phyloP scores from a whole-genome alignment of 1,140 invertebrate species.

The Leguminivora glycinivorella region DNA sequence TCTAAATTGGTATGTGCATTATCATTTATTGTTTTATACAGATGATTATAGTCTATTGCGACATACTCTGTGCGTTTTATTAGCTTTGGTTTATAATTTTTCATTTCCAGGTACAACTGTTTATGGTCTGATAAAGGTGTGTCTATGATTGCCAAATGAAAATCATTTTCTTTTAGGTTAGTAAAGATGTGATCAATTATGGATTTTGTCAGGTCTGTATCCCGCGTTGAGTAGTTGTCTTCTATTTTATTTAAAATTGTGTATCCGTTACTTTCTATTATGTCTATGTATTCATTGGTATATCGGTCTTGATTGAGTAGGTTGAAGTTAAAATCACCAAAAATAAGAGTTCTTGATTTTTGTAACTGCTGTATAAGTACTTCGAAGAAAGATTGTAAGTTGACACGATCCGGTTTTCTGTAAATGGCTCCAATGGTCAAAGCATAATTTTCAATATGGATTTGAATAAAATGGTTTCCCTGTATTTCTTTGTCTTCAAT shows the following conservation, averaged over 20 bases:
- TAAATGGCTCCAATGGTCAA: neutral
- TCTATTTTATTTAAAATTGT: conserved; percentile 4
- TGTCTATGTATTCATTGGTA: neutral
- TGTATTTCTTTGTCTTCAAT: neutral
- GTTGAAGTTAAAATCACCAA: conserved; percentile 3
- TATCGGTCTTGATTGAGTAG: neutral
- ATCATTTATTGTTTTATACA: too few species aligned
- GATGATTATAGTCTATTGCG: too few species aligned
- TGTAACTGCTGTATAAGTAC: too few species aligned
- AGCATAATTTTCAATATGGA: neutral
- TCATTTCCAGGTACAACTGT: neutral
- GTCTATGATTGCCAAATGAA: neutral
- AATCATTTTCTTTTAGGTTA: neutral
- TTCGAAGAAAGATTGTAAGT: neutral
- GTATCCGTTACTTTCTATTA: neutral
- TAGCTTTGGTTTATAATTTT: neutral
- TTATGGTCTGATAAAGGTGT: neutral
- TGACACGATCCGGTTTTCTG: neutral
- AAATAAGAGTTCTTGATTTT: neutral
- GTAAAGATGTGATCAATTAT: conserved; percentile 3
- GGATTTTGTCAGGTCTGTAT: neutral
- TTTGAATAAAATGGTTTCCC: neutral
- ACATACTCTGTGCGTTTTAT: too few species aligned
- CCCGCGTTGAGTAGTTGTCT: neutral
- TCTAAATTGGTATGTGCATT: too few species aligned